phyloP scores from a whole-genome alignment of 2,113 vertebrate genomes.

The Oreochromis aureus region DNA sequence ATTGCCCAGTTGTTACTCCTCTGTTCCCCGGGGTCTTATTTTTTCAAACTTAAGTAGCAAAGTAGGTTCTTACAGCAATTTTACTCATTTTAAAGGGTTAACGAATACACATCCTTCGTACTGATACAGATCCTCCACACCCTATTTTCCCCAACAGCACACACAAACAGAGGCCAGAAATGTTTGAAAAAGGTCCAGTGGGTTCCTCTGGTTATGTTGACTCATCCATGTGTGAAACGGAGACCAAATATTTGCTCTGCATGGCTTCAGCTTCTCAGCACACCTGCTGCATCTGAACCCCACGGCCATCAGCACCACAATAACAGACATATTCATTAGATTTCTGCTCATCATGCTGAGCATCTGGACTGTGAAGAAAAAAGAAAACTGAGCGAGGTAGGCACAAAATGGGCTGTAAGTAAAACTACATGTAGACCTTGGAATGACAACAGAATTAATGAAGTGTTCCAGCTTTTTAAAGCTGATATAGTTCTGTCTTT shows the following conservation, averaged over 20 bases:
- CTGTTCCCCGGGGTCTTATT: background rate
- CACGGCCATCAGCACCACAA: background rate
- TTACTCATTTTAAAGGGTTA: background rate
- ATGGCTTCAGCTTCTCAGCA: conserved; percentile 6
- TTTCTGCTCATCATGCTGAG: conserved; percentile 13
- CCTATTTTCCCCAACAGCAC: background rate
- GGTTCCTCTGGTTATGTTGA: conserved; percentile 34
- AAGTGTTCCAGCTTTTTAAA: background rate
- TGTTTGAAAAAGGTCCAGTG: conserved; percentile 8
- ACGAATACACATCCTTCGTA: background rate
- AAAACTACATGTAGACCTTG: background rate
- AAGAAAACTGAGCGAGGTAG: background rate
- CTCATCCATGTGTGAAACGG: conserved; percentile 20
- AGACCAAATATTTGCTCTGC: conserved; percentile 51
- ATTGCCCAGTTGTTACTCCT: background rate
- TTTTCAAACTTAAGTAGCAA: background rate
- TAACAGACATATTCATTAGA: conserved; percentile 26
- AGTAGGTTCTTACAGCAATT: background rate
- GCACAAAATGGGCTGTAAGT: background rate
- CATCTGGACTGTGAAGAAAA: background rate
- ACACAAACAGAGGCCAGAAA: background rate
- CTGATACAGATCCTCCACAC: background rate
- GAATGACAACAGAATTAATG: background rate
- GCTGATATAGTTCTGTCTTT: background rate
- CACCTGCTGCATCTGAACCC: conserved; percentile 44